Conservation (phyloP, 2,113 vertebrate species). For the Myrmecobius fasciatus region DNA sequence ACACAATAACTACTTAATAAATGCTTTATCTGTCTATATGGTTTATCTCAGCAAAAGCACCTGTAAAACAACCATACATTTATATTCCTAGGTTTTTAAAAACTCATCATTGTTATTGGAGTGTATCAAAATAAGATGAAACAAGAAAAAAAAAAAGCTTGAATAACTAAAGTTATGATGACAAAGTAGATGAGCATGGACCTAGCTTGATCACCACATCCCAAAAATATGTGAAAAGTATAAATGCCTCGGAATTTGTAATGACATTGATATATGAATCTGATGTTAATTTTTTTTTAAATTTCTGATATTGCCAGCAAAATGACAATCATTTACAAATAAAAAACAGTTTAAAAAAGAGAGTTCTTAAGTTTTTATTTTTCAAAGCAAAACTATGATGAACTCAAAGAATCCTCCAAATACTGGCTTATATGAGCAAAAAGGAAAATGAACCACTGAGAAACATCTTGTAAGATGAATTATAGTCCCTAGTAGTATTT, state of each 20-base stretch:
- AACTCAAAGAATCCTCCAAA: not conserved
- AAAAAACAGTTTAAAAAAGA: not conserved
- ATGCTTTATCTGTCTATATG: not conserved
- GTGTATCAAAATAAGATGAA: not conserved
- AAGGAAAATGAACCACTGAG: not conserved
- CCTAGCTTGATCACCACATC: not conserved
- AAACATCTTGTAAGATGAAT: not conserved
- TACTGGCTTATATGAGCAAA: not conserved
- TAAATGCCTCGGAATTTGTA: not conserved
- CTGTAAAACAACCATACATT: not conserved
- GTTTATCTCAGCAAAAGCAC: not conserved
- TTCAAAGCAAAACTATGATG: not conserved
- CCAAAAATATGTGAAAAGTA: not conserved
- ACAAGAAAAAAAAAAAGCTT: not conserved
- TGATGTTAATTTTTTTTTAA: not conserved
- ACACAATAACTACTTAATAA: not conserved
- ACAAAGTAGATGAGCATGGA: not conserved
- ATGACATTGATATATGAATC: not conserved
- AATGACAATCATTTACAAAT: not conserved
- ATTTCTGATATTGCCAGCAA: not conserved
- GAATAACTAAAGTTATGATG: not conserved
- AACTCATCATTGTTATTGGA: not conserved
- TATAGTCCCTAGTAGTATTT: not conserved
- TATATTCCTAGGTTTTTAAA: not conserved
- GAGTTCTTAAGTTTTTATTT: not conserved